Evolutionary conservation across 2,888 invertebrate genomes (phyloP), one percentile per base, ranked within the genome.

Genomic region (Eilema sororculum): DNA sequence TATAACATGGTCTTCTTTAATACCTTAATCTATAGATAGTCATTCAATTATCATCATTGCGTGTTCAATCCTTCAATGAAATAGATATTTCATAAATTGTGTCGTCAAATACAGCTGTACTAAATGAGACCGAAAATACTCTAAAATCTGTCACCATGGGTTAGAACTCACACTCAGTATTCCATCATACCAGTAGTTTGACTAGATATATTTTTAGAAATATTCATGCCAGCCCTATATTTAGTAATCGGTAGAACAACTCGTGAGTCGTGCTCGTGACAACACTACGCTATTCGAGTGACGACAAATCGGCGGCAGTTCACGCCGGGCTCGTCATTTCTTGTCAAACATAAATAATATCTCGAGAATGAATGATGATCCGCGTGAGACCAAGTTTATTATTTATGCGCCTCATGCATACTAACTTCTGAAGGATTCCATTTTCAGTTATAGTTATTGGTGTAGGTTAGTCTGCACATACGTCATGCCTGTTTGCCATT

Each of bases 281-380:
- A 16, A 56, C 9, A 22, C 33, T 22, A 56, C 52, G n/a, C 30
- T 28, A 22, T n/a, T 24, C 57, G 56, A 57, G 33, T 66, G 66
- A 66, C 58, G 25, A 58, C 66, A 58, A 65, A 33, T 22, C 52
- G 37, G 20, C 58, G 58, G 46, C 30, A 52, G 52, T 60, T 60
- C 22, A 13, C 28, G 20, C 59, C 61, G 66, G 46, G 22, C 57
- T 58, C 61, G 66, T 60, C 71, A 33, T 56, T 58, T 46, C 63
- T 72, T 64, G 25, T 75, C 72, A 67, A 46, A 68, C 52, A 71
- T 67, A 68, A 71, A 61, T 71, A 71, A 66, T 56, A 67, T 61
- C 2, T 57, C 62, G 65, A 65, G 28, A 52, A 63, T 65, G 20
- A 69, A 69, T 59, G 67, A 69, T 56, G 59, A 68, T 63, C 13